A percentile compares a stretch with the other conserved stretches of the same genome.
These are phyloP conservation scores for Drosophila mercatorum DNA, from an alignment of 2,888 invertebrate genomes.

Conservation along the genomic window DNA sequence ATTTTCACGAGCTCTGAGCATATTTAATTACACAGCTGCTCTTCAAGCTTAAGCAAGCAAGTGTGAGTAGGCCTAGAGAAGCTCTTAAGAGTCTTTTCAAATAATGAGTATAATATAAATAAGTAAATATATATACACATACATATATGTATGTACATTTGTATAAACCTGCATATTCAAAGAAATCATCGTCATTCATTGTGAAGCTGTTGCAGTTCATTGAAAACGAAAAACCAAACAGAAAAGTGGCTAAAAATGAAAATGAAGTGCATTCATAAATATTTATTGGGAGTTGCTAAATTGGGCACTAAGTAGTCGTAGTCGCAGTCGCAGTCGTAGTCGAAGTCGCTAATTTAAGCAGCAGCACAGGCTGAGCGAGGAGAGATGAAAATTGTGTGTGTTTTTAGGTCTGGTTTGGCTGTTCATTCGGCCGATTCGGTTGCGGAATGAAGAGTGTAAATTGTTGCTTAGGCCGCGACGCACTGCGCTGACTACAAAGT, in stretches of 20 bases:
- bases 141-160: neutral
- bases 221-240: conserved; percentile 25
- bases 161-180: neutral
- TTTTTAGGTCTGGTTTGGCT: conserved; percentile 41
- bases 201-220: conserved; percentile 37
- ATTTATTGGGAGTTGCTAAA: conserved; percentile 73
- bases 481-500: conserved; percentile 31
- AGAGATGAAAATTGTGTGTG: conserved; percentile 45
- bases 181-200: conserved; percentile 52
- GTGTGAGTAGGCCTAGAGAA: too few species aligned
- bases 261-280: conserved; percentile 71
- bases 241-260: conserved; percentile 25
- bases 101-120: neutral
- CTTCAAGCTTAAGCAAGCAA: too few species aligned
- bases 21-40: too few species aligned
- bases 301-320: conserved; percentile 66
- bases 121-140: neutral
- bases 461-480: conserved; percentile 44
- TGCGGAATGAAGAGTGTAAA: conserved; percentile 63
- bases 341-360: conserved; percentile 63
- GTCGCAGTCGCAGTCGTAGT: neutral
- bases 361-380: conserved; percentile 27
- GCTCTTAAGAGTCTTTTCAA: neutral
- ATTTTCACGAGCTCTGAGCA: too few species aligned
- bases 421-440: conserved; percentile 28